These are phyloP conservation scores for Acleris cristana DNA, from an alignment of 2,888 invertebrate genomes.

Conservation along the genomic window DNA sequence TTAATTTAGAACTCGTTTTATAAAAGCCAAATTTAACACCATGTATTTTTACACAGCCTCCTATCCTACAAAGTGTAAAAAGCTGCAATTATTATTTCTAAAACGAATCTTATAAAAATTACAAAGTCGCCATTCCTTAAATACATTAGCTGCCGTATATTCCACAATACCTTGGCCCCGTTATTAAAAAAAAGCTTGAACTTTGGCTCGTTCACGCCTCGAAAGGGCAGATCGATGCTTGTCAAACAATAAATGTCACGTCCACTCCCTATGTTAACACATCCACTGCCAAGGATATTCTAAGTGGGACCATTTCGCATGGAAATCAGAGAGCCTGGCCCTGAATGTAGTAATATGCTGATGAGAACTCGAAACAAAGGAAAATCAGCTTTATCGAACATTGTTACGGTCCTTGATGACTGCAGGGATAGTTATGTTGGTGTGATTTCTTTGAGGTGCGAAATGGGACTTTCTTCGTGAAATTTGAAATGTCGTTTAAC, in stretches of 20 bases:
- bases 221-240: slow-evolving; percentile 83
- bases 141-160: slow-evolving; percentile 6
- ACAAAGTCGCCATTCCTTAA: background rate
- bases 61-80: too few relatives aligned
- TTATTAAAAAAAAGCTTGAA: slow-evolving; percentile 55
- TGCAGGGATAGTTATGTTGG: slow-evolving; percentile 44
- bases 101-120: too few relatives aligned
- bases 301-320: too few relatives aligned
- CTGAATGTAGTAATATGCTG: slow-evolving; percentile 44
- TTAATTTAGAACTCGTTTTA: too few relatives aligned
- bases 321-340: too few relatives aligned
- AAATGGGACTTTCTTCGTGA: slow-evolving; percentile 72
- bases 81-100: too few relatives aligned
- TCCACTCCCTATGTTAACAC: slow-evolving; percentile 76
- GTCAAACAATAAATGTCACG: slow-evolving; percentile 84
- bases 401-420: slow-evolving; percentile 43
- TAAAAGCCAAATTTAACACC: too few relatives aligned
- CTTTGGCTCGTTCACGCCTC: slow-evolving; percentile 74
- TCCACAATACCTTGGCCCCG: slow-evolving; percentile 36
- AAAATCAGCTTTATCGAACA: slow-evolving; percentile 44
- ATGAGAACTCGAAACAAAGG: slow-evolving; percentile 35
- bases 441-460: slow-evolving; percentile 73
- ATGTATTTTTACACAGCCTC: too few relatives aligned
- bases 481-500: slow-evolving; percentile 49
- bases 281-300: too few relatives aligned